These are phyloP conservation scores for Phymanthus crucifer DNA, from an alignment of 92 coral and sea anemone species.

Conservation along the genomic window DNA sequence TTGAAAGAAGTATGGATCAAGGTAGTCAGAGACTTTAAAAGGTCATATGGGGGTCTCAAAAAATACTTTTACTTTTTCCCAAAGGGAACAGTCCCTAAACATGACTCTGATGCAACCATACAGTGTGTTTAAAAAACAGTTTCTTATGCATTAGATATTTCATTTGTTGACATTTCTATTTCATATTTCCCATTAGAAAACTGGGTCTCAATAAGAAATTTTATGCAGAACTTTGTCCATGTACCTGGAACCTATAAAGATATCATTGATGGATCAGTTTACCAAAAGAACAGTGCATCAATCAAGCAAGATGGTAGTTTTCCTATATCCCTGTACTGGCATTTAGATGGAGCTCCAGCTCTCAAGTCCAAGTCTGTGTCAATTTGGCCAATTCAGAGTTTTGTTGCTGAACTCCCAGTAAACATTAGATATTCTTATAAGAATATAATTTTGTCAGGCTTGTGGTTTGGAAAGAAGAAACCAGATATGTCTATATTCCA, in stretches of 20 bases:
- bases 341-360: slow-evolving; percentile 78
- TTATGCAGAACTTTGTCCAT: slow-evolving; percentile 38
- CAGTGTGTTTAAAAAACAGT: too few species aligned
- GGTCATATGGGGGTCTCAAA: too few species aligned
- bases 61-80: too few species aligned
- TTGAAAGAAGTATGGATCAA: too few species aligned
- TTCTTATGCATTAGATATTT: too few species aligned
- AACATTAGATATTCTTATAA: too few species aligned
- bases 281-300: slow-evolving; percentile 36
- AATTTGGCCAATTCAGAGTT: slow-evolving; percentile 71
- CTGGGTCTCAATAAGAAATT: slow-evolving; percentile 50
- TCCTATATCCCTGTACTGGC: slow-evolving; percentile 64
- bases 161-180: not conserved
- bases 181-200: slow-evolving; percentile 32
- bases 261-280: slow-evolving; percentile 59
- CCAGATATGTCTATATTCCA: slow-evolving; percentile 59
- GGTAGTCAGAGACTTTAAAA: too few species aligned
- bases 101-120: too few species aligned
- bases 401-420: slow-evolving; percentile 56
- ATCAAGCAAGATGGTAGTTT: slow-evolving; percentile 50
- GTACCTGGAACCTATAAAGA: slow-evolving; percentile 49
- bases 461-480: too few species aligned
- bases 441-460: too few species aligned
- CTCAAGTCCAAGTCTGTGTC: slow-evolving; percentile 57
- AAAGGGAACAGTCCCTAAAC: too few species aligned